Conservation (phyloP, 2,797 vertebrate species). For the Oophaga sylvatica region DNA sequence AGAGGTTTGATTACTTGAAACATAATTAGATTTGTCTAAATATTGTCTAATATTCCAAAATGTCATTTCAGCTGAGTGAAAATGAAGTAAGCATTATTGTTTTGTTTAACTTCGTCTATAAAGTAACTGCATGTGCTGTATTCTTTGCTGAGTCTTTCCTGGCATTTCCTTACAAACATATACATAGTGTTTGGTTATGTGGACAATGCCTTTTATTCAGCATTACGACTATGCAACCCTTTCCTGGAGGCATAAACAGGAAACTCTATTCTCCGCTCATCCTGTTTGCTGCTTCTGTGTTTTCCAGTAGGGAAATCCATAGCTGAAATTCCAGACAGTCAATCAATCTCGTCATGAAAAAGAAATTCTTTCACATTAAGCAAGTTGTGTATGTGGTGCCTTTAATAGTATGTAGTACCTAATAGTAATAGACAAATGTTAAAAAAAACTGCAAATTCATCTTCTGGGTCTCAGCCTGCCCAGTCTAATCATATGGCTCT, state of each 20-base stretch:
- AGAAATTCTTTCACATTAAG: background rate
- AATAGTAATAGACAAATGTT: background rate
- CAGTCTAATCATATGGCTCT: no score
- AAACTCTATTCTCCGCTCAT: background rate
- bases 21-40: background rate
- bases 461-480: no score
- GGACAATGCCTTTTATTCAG: background rate
- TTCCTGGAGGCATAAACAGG: constrained; percentile 7
- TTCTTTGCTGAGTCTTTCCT: background rate
- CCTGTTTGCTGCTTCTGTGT: constrained; percentile 1
- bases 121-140: background rate
- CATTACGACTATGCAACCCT: background rate
- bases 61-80: background rate
- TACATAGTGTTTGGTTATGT: background rate
- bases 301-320: constrained; percentile 29
- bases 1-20: background rate
- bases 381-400: background rate
- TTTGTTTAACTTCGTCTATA: background rate
- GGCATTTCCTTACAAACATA: background rate
- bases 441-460: no score
- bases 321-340: constrained; percentile 21
- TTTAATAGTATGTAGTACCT: no score
- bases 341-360: background rate
- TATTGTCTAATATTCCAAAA: background rate
- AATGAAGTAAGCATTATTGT: background rate